These are phyloP conservation scores for Rhombomys opimus DNA, from an alignment of 2,113 vertebrate species.

Conservation along the genomic window DNA sequence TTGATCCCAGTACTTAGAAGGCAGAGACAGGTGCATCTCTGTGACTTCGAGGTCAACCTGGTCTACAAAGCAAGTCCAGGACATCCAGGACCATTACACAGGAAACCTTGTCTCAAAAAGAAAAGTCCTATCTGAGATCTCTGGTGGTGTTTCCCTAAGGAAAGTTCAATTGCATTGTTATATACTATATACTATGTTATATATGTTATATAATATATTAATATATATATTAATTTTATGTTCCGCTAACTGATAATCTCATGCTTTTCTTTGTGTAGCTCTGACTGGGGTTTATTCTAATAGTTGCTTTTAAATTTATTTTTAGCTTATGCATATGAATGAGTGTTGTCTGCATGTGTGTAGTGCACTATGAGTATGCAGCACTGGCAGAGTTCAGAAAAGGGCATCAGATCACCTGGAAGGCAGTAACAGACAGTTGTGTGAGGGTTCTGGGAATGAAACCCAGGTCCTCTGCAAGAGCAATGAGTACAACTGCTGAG, in stretches of 20 bases:
- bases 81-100: no score
- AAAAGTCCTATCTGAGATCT: neutral
- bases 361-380: neutral
- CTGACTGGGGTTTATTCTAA: neutral
- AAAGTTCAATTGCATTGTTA: neutral
- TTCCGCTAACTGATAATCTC: constrained; percentile 9
- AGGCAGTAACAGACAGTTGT: neutral
- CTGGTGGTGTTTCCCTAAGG: constrained; percentile 31
- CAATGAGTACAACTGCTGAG: neutral
- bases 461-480: neutral
- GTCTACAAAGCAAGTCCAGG: no score
- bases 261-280: constrained; percentile 53
- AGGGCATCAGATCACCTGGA: neutral
- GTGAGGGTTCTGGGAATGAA: neutral
- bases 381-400: neutral
- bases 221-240: no score
- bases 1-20: no score
- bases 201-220: no score
- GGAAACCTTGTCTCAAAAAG: no score
- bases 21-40: no score
- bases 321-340: neutral
- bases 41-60: no score
- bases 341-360: neutral
- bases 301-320: neutral
- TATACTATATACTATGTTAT: neutral